phyloP scores from a whole-genome alignment of 2,888 invertebrate genomes.

The Sminthurides aquaticus region DNA sequence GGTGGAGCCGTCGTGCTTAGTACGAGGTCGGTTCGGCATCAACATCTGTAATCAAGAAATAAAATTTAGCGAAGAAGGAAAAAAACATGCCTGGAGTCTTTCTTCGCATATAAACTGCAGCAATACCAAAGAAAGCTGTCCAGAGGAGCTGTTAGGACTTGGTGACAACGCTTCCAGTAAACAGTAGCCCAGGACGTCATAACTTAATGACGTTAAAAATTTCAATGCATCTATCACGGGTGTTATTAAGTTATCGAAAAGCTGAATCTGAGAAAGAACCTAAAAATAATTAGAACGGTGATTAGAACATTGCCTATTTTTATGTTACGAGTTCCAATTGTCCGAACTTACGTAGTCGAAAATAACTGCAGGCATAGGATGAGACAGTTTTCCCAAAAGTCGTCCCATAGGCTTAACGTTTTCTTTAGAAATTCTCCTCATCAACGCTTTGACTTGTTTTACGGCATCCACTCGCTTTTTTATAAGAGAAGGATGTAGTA shows the following conservation, averaged over 20 bases:
- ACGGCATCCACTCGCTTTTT: conserved; percentile 76
- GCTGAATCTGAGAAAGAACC: conserved; percentile 73
- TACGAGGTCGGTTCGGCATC: conserved; percentile 46
- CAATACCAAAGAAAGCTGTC: conserved; percentile 33
- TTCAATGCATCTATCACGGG: conserved; percentile 97
- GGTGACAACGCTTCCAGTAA: conserved; percentile 81
- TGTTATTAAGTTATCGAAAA: conserved; percentile 85
- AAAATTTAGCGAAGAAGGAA: no score
- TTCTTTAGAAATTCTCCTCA: conserved; percentile 96
- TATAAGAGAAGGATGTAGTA: conserved; percentile 72
- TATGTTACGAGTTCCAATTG: no score
- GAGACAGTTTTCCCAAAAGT: conserved; percentile 91
- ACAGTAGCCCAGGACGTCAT: conserved; percentile 93
- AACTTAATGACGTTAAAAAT: conserved; percentile 87
- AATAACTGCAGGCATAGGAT: conserved; percentile 88
- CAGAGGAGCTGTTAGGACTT: conserved; percentile 26
- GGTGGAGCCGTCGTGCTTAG: conserved; percentile 82
- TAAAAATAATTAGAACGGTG: conserved; percentile 45
- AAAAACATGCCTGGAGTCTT: no score
- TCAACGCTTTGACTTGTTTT: conserved; percentile 87
- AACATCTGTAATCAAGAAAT: conserved; percentile 42
- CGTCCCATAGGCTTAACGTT: conserved; percentile 95
- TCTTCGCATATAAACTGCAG: no score
- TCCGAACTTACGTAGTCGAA: conserved; percentile 88
- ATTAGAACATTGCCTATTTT: no score